Evolutionary conservation across 1,140 invertebrate genomes (phyloP).

Genomic region (Tetranychus cinnabarinus): DNA sequence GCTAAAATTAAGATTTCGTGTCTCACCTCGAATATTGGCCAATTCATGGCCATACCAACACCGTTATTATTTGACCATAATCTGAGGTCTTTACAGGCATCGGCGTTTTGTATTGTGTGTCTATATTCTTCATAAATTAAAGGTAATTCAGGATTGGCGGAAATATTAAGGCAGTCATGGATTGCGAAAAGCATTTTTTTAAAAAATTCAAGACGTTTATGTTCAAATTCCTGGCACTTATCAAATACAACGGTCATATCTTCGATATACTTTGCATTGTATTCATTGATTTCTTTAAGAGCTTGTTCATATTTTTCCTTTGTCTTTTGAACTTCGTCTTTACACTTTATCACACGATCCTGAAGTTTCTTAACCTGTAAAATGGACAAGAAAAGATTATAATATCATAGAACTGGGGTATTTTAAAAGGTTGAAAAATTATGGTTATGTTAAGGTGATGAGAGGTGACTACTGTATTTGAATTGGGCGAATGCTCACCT

Average conservation of each 20-base stretch:
- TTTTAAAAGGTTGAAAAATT: no score
- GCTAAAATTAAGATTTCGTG: no score
- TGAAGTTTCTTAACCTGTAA: constrained; percentile 75
- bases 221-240: constrained; percentile 86
- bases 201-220: constrained; percentile 71
- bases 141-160: constrained; percentile 71
- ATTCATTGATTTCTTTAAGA: constrained; percentile 71
- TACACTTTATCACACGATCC: constrained; percentile 73
- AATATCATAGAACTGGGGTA: no score
- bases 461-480: no score
- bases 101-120: constrained; percentile 78
- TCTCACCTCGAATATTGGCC: constrained; percentile 64
- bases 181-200: constrained; percentile 78
- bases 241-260: constrained; percentile 86
- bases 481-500: constrained; percentile 33
- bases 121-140: constrained; percentile 90
- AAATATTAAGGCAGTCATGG: constrained; percentile 77
- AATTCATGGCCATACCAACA: constrained; percentile 94
- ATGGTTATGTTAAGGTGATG: no score
- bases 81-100: constrained; percentile 82
- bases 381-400: background rate
- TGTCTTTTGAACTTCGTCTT: constrained; percentile 71
- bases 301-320: constrained; percentile 78
- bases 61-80: constrained; percentile 99
- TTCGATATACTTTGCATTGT: constrained; percentile 92